Conservation (phyloP, 2,797 vertebrate genomes). For the Enteromius thamalakanensis region DNA sequence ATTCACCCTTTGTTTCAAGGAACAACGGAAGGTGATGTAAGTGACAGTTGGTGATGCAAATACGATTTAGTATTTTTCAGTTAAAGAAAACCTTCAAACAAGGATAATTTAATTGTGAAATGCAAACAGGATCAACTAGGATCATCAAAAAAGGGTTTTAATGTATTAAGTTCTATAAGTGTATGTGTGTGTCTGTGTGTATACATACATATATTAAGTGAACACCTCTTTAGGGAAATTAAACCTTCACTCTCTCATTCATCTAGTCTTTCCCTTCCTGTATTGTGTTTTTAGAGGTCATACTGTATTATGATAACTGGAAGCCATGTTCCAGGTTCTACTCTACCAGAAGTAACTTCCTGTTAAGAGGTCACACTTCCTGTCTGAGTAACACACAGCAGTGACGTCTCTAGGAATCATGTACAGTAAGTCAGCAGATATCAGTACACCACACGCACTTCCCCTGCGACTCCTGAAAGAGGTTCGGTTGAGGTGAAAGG, state of each 20-base stretch:
- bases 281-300: conserved; percentile 30
- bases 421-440: conserved; percentile 40
- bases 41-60: not conserved
- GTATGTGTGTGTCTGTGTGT: too few relatives aligned
- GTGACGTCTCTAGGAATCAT: conserved; percentile 26
- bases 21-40: not conserved
- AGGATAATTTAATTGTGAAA: not conserved
- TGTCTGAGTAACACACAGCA: conserved; percentile 1
- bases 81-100: not conserved
- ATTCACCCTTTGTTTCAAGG: not conserved
- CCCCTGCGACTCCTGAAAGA: conserved; percentile 9
- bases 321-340: conserved; percentile 42
- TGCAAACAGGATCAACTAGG: not conserved
- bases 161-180: too few relatives aligned
- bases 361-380: conserved; percentile 49
- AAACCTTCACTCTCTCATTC: conserved; percentile 64
- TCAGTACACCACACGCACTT: conserved; percentile 6
- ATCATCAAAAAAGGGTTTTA: not conserved
- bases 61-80: not conserved
- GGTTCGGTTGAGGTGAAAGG: conserved; percentile 31
- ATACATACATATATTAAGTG: too few relatives aligned
- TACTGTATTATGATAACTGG: conserved; percentile 15
- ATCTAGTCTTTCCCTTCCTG: conserved; percentile 50
- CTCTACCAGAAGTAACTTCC: conserved; percentile 49
- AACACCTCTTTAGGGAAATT: conserved; percentile 48